These are phyloP conservation scores for Rutpela maculata DNA, from an alignment of 2,888 invertebrate species.

Conservation along the genomic window DNA sequence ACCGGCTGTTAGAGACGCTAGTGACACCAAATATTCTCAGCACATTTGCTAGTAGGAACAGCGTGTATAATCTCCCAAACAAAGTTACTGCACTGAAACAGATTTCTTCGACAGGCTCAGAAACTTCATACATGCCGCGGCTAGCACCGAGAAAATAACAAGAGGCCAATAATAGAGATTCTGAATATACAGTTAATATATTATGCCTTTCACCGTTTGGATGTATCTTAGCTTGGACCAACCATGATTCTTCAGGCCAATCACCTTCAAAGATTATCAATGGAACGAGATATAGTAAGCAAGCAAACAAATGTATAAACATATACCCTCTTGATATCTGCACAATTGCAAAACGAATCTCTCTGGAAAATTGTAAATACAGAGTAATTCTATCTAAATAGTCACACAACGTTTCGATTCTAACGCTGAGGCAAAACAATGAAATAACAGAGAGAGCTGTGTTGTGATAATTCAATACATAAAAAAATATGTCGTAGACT, in stretches of 20 bases:
- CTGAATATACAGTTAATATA: not conserved
- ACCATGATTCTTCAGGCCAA: constrained; percentile 13
- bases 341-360: not conserved
- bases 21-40: constrained; percentile 63
- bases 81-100: constrained; percentile 57
- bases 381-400: not conserved
- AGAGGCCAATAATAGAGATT: constrained; percentile 53
- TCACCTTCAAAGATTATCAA: not conserved
- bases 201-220: too few relatives aligned
- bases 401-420: not conserved
- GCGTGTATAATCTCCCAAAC: constrained; percentile 61
- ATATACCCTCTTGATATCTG: not conserved
- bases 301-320: not conserved
- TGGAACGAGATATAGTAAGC: constrained; percentile 3
- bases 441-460: too few relatives aligned
- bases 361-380: not conserved
- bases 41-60: constrained; percentile 59
- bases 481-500: not conserved
- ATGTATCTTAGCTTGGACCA: not conserved
- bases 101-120: constrained; percentile 54
- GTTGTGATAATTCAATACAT: not conserved
- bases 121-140: constrained; percentile 51
- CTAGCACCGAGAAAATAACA: constrained; percentile 65
- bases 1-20: constrained; percentile 70
- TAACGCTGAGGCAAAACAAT: too few relatives aligned